These are phyloP conservation scores for Ditylenchus weischeri DNA, from an alignment of 2,888 invertebrate genomes.

Conservation along the genomic window DNA sequence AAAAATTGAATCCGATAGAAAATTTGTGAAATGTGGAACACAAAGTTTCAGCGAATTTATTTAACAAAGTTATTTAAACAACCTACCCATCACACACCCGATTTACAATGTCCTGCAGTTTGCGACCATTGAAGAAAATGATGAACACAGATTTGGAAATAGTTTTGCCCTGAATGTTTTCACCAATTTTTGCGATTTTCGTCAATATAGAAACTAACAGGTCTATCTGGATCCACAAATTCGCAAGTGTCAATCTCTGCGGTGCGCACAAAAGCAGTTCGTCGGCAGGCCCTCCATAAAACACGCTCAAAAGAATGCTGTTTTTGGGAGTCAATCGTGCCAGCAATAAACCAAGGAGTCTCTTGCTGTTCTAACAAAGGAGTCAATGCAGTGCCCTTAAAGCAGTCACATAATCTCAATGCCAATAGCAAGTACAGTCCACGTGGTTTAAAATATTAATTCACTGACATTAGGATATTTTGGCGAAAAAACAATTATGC, in stretches of 20 bases:
- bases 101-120: constrained; percentile 88
- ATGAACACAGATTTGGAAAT: constrained; percentile 91
- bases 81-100: constrained; percentile 87
- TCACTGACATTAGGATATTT: too few species aligned
- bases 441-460: too few species aligned
- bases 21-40: too few species aligned
- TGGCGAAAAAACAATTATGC: too few species aligned
- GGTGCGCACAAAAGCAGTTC: constrained; percentile 90
- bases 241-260: constrained; percentile 88
- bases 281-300: constrained; percentile 94
- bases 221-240: constrained; percentile 79
- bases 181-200: not conserved
- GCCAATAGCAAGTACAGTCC: not conserved
- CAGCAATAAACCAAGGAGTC: constrained; percentile 79
- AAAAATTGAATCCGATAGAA: too few species aligned
- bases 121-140: constrained; percentile 79
- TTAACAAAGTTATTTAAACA: too few species aligned
- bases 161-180: constrained; percentile 60
- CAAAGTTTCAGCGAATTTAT: too few species aligned
- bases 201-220: constrained; percentile 67
- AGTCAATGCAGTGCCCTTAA: constrained; percentile 25
- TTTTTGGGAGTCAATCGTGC: constrained; percentile 88
- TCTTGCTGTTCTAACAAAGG: constrained; percentile 29
- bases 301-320: constrained; percentile 93
- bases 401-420: not conserved